These are phyloP conservation scores for Podarcis raffonei DNA, from an alignment of 2,113 vertebrate species.

Conservation along the genomic window DNA sequence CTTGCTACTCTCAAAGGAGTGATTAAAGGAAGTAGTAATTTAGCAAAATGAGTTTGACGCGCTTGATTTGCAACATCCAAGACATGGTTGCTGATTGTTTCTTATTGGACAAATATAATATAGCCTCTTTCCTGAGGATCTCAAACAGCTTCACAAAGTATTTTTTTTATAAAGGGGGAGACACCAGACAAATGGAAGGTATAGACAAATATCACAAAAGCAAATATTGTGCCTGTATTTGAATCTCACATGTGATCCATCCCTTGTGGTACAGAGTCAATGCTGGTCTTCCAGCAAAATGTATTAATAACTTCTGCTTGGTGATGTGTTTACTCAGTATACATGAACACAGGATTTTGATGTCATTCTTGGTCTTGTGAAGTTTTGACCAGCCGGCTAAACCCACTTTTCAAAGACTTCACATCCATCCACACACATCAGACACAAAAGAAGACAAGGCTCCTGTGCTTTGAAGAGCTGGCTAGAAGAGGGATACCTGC, in stretches of 20 bases:
- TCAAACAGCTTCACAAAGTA: rapidly evolving
- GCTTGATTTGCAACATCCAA: constrained; percentile 11
- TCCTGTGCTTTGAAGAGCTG: too few relatives aligned
- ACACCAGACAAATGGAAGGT: not conserved
- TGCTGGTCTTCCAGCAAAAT: not conserved
- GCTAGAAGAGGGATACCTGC: too few relatives aligned
- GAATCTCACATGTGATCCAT: not conserved
- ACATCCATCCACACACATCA: too few relatives aligned
- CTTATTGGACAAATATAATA: not conserved
- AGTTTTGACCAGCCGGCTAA: not conserved
- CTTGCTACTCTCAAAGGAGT: not conserved
- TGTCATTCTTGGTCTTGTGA: not conserved
- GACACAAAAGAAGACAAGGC: too few relatives aligned
- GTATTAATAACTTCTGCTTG: rapidly evolving
- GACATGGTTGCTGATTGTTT: constrained; percentile 6
- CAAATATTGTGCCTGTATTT: not conserved
- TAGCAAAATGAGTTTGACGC: rapidly evolving
- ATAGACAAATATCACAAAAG: not conserved
- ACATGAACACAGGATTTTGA: not conserved
- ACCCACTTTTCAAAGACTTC: not conserved
- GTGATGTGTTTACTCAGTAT: rapidly evolving
- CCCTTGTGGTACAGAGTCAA: rapidly evolving
- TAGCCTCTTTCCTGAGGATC: constrained; percentile 2
- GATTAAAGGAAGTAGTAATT: not conserved
- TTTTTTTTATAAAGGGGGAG: not conserved